These are phyloP conservation scores for Catotricha subobsoleta DNA, from an alignment of 2,888 invertebrate species.

Conservation along the genomic window DNA sequence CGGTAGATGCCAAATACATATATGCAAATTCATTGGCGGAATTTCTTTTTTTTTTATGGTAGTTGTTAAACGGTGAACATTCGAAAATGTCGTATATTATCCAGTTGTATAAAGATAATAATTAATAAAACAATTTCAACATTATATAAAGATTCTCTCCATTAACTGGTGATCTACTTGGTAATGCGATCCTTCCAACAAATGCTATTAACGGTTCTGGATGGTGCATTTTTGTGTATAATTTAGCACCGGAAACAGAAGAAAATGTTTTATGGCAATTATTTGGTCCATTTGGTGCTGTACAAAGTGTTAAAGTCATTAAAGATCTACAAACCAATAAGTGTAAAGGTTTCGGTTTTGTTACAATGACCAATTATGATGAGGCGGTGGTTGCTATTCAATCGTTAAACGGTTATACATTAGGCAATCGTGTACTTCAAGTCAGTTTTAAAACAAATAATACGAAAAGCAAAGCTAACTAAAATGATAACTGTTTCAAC, in stretches of 20 bases:
- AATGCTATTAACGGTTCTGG: conserved; percentile 75
- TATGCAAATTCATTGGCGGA: too few relatives aligned
- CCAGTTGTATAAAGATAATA: not conserved
- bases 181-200: conserved; percentile 53
- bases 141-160: conserved; percentile 51
- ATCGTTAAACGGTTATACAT: conserved; percentile 87
- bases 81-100: too few relatives aligned
- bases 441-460: conserved; percentile 94
- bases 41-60: too few relatives aligned
- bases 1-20: too few relatives aligned
- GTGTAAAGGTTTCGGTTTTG: conserved; percentile 96
- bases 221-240: conserved; percentile 75
- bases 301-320: conserved; percentile 93
- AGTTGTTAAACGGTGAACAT: too few relatives aligned
- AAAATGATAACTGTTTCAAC: too few relatives aligned
- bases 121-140: not conserved
- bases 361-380: conserved; percentile 97
- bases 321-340: conserved; percentile 90
- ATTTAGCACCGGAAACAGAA: conserved; percentile 88
- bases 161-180: conserved; percentile 62
- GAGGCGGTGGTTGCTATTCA: conserved; percentile 93
- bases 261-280: conserved; percentile 93
- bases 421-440: conserved; percentile 89
- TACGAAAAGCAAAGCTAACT: too few relatives aligned
- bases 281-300: conserved; percentile 95